phyloP scores from a whole-genome alignment of 1,140 invertebrate species.

The Pseudomyrmex sp. region DNA sequence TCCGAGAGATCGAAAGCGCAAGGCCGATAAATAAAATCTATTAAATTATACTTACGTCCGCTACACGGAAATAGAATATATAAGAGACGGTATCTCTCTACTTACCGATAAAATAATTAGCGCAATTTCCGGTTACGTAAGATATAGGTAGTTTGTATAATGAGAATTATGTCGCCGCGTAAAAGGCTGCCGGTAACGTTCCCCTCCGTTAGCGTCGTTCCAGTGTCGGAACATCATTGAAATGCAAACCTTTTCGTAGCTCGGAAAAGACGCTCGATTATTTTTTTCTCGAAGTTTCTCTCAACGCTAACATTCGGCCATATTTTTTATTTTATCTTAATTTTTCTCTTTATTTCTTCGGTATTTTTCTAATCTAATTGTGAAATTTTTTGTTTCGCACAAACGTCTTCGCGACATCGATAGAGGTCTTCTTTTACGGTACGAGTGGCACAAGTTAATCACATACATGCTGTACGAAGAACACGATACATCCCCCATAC shows the following conservation, averaged over 20 bases:
- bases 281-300: too few species aligned
- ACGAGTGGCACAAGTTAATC: slow-evolving; percentile 80
- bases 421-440: slow-evolving; percentile 67
- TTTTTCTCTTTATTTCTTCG: slow-evolving; percentile 45
- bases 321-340: slow-evolving; percentile 34
- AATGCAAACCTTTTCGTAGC: slow-evolving; percentile 15
- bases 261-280: slow-evolving; percentile 16
- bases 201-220: background rate
- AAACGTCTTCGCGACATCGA: slow-evolving; percentile 50
- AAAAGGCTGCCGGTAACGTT: slow-evolving; percentile 26
- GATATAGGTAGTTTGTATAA: background rate
- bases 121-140: background rate
- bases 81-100: background rate
- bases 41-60: background rate
- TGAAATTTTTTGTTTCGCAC: slow-evolving; percentile 10
- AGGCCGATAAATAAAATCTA: background rate
- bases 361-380: slow-evolving; percentile 53
- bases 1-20: background rate
- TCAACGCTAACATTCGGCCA: slow-evolving; percentile 8
- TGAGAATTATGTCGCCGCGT: background rate
- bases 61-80: background rate
- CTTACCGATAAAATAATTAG: background rate
- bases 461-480: slow-evolving; percentile 73
- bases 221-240: background rate
- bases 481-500: slow-evolving; percentile 52